Base-by-base conservation (phyloP, 1,140 invertebrate genomes). In the Scaptomyza montana region DNA sequence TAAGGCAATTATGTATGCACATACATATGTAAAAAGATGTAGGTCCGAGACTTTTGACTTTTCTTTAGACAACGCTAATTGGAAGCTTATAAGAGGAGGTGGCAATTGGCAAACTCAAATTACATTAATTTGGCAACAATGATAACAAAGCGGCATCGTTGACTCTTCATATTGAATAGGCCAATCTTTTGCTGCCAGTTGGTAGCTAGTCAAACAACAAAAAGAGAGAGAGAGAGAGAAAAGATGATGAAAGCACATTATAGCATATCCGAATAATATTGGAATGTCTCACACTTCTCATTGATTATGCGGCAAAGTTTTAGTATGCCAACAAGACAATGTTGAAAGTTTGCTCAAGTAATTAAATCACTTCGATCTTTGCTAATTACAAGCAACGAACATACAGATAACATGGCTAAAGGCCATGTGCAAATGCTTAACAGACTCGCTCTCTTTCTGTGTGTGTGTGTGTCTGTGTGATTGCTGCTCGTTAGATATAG, bases 341-440 rank as follows among this genome's bases (percentile, higher is more conserved):
- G 84, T 89, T 89, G 84, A 84, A 89, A 89, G 85, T 89, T 89
- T 89, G 77, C 74, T 43, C 69, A 89, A 89, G 84, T 89, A 89
- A 89, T 89, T 89, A 89, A 89, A 89, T 89, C 84, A 89, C 84
- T 89, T 89, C 85, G 84, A 89, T 89, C 84, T 89, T 84, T 74
- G 84, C 84, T 89, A 89, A 89, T 89, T 89, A 89, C 84, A 85
- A 89, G 77, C 56, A 50, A 63, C 67, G 54, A 89, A 82, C 84
- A 82, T 67, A 73, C 69, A 77, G 64, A 60, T 69, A 69, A 63
- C 63, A 72, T 59, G 53, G 51, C 65, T 63, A 56, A 61, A 25
- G n/a, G 51, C 33, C 39, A 43, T 43, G 39, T 43, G 39, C 39
- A 43, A 43, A 43, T 43, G 39, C 39, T 43, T 43, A 43, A 43